These are phyloP conservation scores for Prosapia bicincta DNA, from an alignment of 2,888 invertebrate species.

Conservation along the genomic window DNA sequence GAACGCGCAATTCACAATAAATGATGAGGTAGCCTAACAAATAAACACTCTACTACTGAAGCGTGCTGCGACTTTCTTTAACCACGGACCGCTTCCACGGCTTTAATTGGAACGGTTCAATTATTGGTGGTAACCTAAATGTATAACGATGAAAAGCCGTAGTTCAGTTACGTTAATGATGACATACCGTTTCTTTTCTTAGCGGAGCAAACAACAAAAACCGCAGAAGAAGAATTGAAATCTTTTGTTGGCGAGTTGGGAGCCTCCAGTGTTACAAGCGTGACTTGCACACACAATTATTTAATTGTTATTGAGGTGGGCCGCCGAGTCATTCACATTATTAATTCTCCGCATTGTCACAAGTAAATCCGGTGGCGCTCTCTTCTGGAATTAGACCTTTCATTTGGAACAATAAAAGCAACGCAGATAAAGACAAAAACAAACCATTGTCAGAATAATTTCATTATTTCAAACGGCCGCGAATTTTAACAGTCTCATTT, in stretches of 20 bases:
- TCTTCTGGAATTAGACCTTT: not conserved
- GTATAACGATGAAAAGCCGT: constrained; percentile 11
- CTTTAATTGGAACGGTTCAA: constrained; percentile 11
- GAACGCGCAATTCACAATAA: not conserved
- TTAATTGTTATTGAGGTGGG: constrained; percentile 1
- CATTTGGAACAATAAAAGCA: not conserved
- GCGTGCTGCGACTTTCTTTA: not conserved
- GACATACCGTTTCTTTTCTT: constrained; percentile 28
- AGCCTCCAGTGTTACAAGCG: constrained; percentile 12
- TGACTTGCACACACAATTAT: constrained; percentile 18
- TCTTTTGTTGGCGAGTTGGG: constrained; percentile 8
- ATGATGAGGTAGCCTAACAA: not conserved
- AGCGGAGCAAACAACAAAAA: constrained; percentile 24
- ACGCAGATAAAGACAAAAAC: not conserved
- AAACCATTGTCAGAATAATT: not conserved
- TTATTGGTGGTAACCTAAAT: constrained; percentile 27
- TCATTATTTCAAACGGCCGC: not conserved
- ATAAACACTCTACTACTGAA: not conserved
- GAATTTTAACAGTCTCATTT: not conserved
- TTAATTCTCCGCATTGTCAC: not conserved
- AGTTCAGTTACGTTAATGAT: constrained; percentile 27
- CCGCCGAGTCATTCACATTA: constrained; percentile 2
- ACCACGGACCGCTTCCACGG: not conserved
- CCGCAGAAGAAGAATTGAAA: constrained; percentile 31
- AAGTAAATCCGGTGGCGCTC: not conserved